These are phyloP conservation scores for Rhadinocentrus ornatus DNA, from an alignment of 2,797 vertebrate genomes.

Conservation along the genomic window DNA sequence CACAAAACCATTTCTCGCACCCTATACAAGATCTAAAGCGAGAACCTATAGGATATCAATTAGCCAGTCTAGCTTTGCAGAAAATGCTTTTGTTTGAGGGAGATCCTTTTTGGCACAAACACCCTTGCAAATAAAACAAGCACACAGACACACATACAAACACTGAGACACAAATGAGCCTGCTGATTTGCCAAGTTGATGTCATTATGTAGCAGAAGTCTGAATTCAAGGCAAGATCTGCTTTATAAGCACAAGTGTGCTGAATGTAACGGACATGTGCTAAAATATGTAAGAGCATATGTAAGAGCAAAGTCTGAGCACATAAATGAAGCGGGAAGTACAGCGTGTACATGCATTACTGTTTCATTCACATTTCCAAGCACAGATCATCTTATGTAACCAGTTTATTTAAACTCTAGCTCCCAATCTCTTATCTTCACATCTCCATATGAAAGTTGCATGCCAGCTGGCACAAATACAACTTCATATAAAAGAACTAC, in stretches of 20 bases:
- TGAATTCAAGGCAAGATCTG: constrained; percentile 8
- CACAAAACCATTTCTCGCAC: constrained; percentile 45
- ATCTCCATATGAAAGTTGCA: constrained; percentile 67
- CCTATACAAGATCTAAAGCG: constrained; percentile 46
- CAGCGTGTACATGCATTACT: constrained; percentile 17
- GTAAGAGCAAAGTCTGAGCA: constrained; percentile 22
- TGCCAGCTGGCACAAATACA: constrained; percentile 73
- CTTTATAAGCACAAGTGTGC: constrained; percentile 7
- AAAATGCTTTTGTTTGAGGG: constrained; percentile 35
- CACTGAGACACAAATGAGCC: constrained; percentile 27
- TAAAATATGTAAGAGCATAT: constrained; percentile 29
- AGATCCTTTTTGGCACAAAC: constrained; percentile 29
- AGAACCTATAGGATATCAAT: constrained; percentile 38
- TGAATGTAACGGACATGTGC: constrained; percentile 21
- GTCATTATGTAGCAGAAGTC: constrained; percentile 51
- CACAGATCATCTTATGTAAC: constrained; percentile 65
- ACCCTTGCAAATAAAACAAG: constrained; percentile 28
- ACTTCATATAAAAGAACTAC: constrained; percentile 55
- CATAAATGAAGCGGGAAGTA: constrained; percentile 34
- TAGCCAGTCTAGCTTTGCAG: constrained; percentile 21
- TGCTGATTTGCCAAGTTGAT: constrained; percentile 47
- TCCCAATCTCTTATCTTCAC: constrained; percentile 59
- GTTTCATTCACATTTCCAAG: constrained; percentile 60
- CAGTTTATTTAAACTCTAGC: constrained; percentile 60
- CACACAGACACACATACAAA: constrained; percentile 12